Percentiles rank a stretch among this genome's conserved stretches.
Conservation (phyloP, 2,113 vertebrate genomes). For the Calonectris borealis region DNA sequence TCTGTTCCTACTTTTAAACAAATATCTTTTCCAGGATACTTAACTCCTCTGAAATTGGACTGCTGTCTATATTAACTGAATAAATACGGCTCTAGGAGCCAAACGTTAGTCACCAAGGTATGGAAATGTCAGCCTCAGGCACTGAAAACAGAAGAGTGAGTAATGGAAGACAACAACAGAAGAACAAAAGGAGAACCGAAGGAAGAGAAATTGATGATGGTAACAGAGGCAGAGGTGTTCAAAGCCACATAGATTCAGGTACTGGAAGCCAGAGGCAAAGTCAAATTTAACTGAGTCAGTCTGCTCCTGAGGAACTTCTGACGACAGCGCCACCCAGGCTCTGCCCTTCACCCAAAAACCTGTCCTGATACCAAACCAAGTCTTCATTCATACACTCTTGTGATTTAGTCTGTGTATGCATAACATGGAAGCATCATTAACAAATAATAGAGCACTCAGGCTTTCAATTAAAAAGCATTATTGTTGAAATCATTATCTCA, state of each 20-base stretch:
- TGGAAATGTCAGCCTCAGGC: background rate
- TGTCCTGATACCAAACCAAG: background rate
- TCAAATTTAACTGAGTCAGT: background rate
- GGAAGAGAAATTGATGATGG: background rate
- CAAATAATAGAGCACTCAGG: background rate
- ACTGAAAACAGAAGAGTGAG: background rate
- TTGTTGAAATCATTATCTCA: background rate
- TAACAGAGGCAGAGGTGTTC: background rate
- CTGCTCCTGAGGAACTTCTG: background rate
- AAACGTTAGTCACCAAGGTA: background rate
- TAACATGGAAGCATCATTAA: background rate
- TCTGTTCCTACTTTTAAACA: background rate
- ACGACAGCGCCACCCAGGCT: background rate
- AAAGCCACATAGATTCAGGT: background rate
- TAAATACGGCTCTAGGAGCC: background rate
- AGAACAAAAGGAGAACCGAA: background rate
- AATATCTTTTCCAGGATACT: background rate
- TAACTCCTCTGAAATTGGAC: background rate
- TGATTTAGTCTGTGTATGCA: background rate
- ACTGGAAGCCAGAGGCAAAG: background rate
- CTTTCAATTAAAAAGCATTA: background rate
- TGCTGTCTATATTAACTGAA: background rate
- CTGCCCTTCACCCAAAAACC: background rate
- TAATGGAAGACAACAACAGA: background rate
- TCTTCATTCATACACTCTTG: background rate